Percentiles rank a stretch among this genome's conserved stretches.
These are phyloP conservation scores for Kryptopterus vitreolus DNA, from an alignment of 2,797 vertebrate species.

Conservation along the genomic window DNA sequence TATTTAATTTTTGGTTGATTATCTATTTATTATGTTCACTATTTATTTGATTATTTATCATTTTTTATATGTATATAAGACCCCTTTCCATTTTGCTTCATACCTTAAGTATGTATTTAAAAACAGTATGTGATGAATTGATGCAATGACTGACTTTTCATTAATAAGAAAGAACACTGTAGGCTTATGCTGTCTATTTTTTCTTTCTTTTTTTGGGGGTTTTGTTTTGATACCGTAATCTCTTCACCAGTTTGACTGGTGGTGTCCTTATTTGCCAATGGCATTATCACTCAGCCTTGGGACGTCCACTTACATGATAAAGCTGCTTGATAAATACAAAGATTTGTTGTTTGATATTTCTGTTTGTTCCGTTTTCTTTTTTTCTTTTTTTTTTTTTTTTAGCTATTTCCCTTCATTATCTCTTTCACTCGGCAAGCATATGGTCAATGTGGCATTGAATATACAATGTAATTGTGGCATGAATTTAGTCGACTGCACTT, in stretches of 20 bases:
- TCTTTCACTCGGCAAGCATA: conserved; percentile 40
- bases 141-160: conserved; percentile 17
- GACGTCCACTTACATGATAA: conserved; percentile 16
- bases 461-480: conserved; percentile 56
- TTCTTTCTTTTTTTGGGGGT: neutral
- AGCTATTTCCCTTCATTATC: conserved; percentile 45
- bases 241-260: conserved; percentile 16
- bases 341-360: neutral
- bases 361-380: neutral
- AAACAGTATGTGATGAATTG: conserved; percentile 16
- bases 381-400: conserved; percentile 43
- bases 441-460: conserved; percentile 62
- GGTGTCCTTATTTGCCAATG: neutral
- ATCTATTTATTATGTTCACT: conserved; percentile 48
- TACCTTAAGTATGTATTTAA: conserved; percentile 7
- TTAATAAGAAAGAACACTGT: conserved; percentile 26
- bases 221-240: neutral
- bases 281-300: conserved; percentile 23
- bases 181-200: conserved; percentile 8
- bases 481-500: conserved; percentile 47
- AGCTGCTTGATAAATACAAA: conserved; percentile 32
- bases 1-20: conserved; percentile 49
- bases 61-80: conserved; percentile 64
- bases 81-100: conserved; percentile 59
- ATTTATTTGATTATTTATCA: conserved; percentile 64